phyloP scores from a whole-genome alignment of 2,888 invertebrate species.

The Atrina japonica region DNA sequence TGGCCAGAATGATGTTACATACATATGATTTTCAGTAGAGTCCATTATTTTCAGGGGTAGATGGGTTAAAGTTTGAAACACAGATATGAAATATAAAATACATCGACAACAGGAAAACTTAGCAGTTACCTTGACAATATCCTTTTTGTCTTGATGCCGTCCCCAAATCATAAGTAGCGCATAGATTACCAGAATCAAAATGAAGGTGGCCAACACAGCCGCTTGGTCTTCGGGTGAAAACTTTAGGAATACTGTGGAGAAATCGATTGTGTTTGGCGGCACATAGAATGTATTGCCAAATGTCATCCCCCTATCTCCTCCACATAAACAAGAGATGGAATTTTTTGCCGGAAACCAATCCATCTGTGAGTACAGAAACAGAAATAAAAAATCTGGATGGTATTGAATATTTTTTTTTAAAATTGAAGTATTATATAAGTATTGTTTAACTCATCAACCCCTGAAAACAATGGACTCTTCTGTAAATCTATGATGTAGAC shows the following conservation, averaged over 20 bases:
- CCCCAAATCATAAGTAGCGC: constrained; percentile 75
- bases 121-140: constrained; percentile 64
- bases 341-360: constrained; percentile 45
- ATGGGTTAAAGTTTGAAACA: too few species aligned
- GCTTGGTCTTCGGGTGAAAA: constrained; percentile 69
- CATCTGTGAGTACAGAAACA: constrained; percentile 45
- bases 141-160: constrained; percentile 75
- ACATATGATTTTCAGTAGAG: too few species aligned
- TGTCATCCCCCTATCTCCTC: constrained; percentile 38
- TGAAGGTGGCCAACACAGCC: constrained; percentile 76
- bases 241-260: constrained; percentile 78
- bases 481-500: too few species aligned
- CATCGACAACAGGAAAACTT: too few species aligned
- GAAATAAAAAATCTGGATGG: not conserved
- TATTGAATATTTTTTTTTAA: not conserved
- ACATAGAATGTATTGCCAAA: constrained; percentile 72
- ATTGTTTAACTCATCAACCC: too few species aligned
- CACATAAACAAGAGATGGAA: constrained; percentile 50
- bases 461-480: too few species aligned
- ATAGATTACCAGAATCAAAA: constrained; percentile 69
- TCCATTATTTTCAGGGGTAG: too few species aligned
- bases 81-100: too few species aligned
- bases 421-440: not conserved
- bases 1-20: not conserved
- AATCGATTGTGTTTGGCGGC: constrained; percentile 80